A percentile compares a stretch with the other conserved stretches of the same genome.
phyloP scores from a whole-genome alignment of 1,140 invertebrate genomes.

The Yoshiicerus persimilis region DNA sequence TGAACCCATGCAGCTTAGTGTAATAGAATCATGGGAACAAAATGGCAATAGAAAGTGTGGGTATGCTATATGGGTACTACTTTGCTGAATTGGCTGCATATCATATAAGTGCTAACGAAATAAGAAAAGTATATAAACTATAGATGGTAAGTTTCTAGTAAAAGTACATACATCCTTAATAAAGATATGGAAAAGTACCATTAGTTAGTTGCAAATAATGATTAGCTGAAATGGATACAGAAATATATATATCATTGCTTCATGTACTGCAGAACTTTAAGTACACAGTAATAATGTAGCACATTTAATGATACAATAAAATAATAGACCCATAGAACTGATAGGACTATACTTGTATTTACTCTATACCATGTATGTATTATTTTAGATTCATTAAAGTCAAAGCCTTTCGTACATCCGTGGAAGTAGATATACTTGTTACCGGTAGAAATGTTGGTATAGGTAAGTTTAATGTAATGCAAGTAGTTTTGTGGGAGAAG shows the following conservation, averaged over 20 bases:
- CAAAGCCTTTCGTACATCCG: neutral
- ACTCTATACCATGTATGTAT: neutral
- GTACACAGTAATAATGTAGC: too few relatives aligned
- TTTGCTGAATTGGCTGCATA: too few relatives aligned
- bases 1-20: neutral
- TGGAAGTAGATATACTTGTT: neutral
- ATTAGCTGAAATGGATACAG: neutral
- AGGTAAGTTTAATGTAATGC: neutral
- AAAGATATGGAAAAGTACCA: too few relatives aligned
- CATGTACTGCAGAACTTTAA: neutral
- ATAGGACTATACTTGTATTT: too few relatives aligned
- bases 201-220: neutral
- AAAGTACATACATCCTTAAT: too few relatives aligned
- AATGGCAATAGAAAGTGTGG: neutral
- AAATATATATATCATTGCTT: neutral
- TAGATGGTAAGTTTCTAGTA: too few relatives aligned
- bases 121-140: too few relatives aligned
- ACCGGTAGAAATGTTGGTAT: neutral
- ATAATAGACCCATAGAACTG: too few relatives aligned
- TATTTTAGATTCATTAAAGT: neutral
- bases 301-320: too few relatives aligned
- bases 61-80: neutral
- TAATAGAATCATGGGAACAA: neutral
- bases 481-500: neutral
- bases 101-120: too few relatives aligned